Base-by-base conservation (phyloP, 2,113 vertebrate species). In the Calyptomena viridis region DNA sequence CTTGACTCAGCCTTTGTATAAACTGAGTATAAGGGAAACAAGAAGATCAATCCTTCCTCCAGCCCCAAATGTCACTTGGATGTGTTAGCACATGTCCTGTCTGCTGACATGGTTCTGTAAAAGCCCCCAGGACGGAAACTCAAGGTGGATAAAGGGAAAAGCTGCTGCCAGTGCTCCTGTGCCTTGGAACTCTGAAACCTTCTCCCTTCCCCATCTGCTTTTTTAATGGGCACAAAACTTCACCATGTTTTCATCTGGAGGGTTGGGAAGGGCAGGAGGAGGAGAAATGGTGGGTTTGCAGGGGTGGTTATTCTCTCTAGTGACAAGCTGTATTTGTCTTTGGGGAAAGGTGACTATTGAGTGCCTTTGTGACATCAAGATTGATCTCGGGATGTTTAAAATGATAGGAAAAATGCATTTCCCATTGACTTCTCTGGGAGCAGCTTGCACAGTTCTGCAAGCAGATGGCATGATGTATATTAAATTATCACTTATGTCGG, bases 391-490 rank as follows among this genome's bases (percentile, higher is more conserved):
- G 69, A 86, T 66, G 39, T 73, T 89, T 50, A 64, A 86, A 94
- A 87, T 85, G 46, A 80, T 75, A 72, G 69, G 74, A 30, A 83
- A 93, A 85, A 95, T 49, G 71, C 73, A 66, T 80, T 92, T 95
- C 90, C 89, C 82, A 69, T 85, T 90, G 84, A 86, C 67, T 91
- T 80, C 56, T 89, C 60, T 47, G 62, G 84, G 64, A 96, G 92
- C 93, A 95, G 94, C 81, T 90, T 95, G 96, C 88, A 85, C 50
- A 91, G 74, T 74, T 83, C 88, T 63, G 90, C 81, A 89, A 92
- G 94, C 95, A 97, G 96, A 97, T 97, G 95, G 95, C 47, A 92
- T 89, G 94, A 96, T 89, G 94, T 96, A 96, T 96, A 96, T 95
- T 96, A 97, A 96, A 95, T 96, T 96, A 95, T 95, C 95, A 95